Percentiles rank a stretch among this genome's conserved stretches.
phyloP scores from a whole-genome alignment of 2,113 vertebrate species.

The Corvus hawaiiensis region DNA sequence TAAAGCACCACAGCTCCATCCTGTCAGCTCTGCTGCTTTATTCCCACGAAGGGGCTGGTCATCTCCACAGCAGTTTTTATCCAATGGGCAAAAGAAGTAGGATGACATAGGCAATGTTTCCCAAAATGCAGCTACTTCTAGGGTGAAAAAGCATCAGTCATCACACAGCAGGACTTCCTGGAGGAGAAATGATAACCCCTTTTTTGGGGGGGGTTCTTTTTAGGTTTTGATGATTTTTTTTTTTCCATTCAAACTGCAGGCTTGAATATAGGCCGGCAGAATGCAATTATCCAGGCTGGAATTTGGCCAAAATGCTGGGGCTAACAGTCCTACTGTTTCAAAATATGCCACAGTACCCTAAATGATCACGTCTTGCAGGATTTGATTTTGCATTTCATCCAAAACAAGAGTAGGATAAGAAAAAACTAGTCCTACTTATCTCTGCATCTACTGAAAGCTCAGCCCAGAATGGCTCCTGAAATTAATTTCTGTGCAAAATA shows the following conservation, averaged over 20 bases:
- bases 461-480: neutral
- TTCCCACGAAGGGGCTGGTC: neutral
- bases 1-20: neutral
- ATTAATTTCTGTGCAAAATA: neutral
- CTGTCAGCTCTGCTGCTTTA: neutral
- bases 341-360: conserved; percentile 66
- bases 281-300: conserved; percentile 67
- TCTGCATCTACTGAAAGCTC: neutral
- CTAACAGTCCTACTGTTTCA: conserved; percentile 67
- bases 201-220: fast-evolving
- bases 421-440: neutral
- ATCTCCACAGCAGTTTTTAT: neutral
- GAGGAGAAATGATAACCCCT: neutral
- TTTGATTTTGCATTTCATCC: conserved; percentile 51
- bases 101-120: neutral
- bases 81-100: neutral
- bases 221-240: neutral
- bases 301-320: conserved; percentile 56
- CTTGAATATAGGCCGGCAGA: conserved; percentile 58
- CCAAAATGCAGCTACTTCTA: neutral
- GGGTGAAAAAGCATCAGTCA: neutral
- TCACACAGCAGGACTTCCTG: neutral
- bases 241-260: conserved; percentile 8
- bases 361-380: conserved; percentile 64
- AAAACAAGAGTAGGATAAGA: neutral